Base-by-base conservation (phyloP, 2,797 vertebrate species). In the Chaetodon trifasciatus region DNA sequence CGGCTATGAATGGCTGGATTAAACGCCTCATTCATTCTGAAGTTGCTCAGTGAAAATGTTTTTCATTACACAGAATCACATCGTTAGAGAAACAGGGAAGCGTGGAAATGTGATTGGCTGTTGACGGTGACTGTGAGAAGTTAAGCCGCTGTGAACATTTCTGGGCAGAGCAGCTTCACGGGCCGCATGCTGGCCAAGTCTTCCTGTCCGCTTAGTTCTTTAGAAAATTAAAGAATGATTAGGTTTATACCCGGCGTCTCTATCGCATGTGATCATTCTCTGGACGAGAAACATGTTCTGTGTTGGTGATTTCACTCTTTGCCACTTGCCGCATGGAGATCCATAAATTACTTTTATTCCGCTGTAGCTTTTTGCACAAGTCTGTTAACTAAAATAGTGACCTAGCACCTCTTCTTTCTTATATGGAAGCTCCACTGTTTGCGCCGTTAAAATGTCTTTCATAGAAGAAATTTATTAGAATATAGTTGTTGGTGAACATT, bases 1-100 rank as follows among this genome's bases (percentile, higher is more conserved):
- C 35, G 4, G 11, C 3, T 13, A 12, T 19, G 17, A 40, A 57
- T 57, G 7, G 11, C 16, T 42, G 50, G 42, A 50, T 64, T 56
- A 17, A 47, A 32, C 12, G 10, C 40, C 28, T 28, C 32, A 57
- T 42, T 77, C 21, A 24, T 28, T 28, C n/a, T 40, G 46, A 24
- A 23, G 57, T 61, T 52, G 44, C 35, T 24, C 49, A 39, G 35
- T 52, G 15, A 40, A 47, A 56, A 61, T 40, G 46, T 55, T 55
- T 39, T 65, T 57, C 32, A 28, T 64, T 49, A 32, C 28, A 47
- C 49, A 72, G n/a, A 55, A 57, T 49, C 44, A 35, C 46, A 11
- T 66, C 11, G 6, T 49, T 57, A 24, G 17, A 40, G 56, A 55
- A 68, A 55, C 56, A 11, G 42, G 40, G 55, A 21, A 16, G 10